Conservation (phyloP, 1,140 invertebrate genomes). For the Vanessa atalanta region DNA sequence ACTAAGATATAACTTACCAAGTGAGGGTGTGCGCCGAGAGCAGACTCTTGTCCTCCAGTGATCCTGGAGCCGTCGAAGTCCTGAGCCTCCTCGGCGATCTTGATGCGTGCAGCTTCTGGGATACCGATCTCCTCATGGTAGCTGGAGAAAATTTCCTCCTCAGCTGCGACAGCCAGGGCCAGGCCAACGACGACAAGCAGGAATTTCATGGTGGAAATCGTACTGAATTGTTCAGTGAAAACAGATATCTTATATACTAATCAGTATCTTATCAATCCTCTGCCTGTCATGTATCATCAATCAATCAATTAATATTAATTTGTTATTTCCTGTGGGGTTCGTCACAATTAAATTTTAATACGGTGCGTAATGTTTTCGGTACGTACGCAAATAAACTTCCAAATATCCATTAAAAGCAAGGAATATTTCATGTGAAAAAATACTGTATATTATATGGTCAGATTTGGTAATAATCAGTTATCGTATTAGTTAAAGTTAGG, state of each 20-base stretch:
- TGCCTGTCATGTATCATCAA: too few relatives aligned
- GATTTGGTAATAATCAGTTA: too few relatives aligned
- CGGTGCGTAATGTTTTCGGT: too few relatives aligned
- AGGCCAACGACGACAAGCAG: constrained; percentile 13
- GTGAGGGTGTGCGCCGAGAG: constrained; percentile 7
- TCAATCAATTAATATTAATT: too few relatives aligned
- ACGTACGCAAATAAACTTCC: too few relatives aligned
- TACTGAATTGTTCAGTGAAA: neutral
- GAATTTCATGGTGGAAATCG: constrained; percentile 17
- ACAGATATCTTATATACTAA: neutral
- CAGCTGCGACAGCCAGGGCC: constrained; percentile 13
- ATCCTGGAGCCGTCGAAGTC: constrained; percentile 31
- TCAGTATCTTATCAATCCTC: neutral
- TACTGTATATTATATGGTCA: too few relatives aligned
- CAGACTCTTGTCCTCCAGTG: neutral
- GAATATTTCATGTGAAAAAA: too few relatives aligned
- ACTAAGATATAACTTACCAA: neutral
- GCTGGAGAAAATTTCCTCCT: constrained; percentile 15
- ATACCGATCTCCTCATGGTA: constrained; percentile 27
- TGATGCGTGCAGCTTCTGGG: constrained; percentile 22
- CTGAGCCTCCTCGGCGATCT: constrained; percentile 13
- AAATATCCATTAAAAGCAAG: too few relatives aligned
- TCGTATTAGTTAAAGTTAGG: too few relatives aligned
- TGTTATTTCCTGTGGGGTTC: too few relatives aligned
- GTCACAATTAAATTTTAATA: too few relatives aligned